Base-by-base conservation (phyloP, 1,140 invertebrate species). In the Myzus persicae region DNA sequence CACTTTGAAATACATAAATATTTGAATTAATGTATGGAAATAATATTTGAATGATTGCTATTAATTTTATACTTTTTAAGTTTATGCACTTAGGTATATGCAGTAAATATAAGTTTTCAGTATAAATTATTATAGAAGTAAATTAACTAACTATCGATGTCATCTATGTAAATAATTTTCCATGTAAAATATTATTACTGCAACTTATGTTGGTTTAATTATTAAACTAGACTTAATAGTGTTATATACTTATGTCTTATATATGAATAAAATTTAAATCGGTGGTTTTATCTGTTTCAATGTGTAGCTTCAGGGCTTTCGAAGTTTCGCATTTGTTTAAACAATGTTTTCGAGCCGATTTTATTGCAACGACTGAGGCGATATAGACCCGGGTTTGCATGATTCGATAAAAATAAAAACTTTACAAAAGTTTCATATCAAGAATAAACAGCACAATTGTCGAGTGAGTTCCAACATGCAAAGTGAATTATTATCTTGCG, bases 331-430 rank as follows among this genome's bases (percentile, higher is more conserved):
- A 42, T 85, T 85, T 85, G 42, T 44, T 85, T 44, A 85, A 44
- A 85, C 84, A 44, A 85, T 42, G 9, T 44, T 85, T 85, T 42
- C 40, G 11, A 44, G 42, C 26, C 20, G 42, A 44, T 85, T 44
- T 85, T n/a, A 44, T 85, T 46, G 26, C 31, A n/a, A n/a, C 59
- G 59, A 36, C 14, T 14, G 31, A 31, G 31, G 36, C 31, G 59
- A 76, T 76, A 76, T 76, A 76, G 59, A 76, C 59, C 14, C n/a
- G 7, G 11, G 8, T 42, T 26, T 42, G 38, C 40, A 38, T 26
- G 82, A 42, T 85, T 85, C 24, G 82, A 85, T 85, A 85, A 85
- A 42, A 85, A 85, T 42, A 40, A 42, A 84, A 84, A 84, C 20
- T 82, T 40, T 40, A 8, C 1, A 8, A 82, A 82, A 82, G 40